Conservation (phyloP, 2,113 vertebrate species). For the Sialia sialis region DNA sequence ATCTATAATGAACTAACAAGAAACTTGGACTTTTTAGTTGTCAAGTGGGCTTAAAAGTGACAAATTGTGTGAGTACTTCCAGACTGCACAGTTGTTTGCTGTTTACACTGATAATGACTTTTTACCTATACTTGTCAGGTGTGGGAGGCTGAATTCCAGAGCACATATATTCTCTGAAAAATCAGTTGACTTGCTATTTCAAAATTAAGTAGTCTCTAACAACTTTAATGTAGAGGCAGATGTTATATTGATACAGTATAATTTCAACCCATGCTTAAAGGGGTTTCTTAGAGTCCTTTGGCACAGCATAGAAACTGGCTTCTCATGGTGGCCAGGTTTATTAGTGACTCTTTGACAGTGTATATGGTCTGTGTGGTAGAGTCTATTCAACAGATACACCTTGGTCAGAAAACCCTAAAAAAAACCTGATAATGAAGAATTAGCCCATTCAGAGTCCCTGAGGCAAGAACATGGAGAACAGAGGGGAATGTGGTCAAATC, state of each 20-base stretch:
- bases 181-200: constrained; percentile 10
- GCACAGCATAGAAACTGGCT: not conserved
- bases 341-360: not conserved
- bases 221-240: not conserved
- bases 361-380: not conserved
- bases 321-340: not conserved
- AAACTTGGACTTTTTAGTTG: not conserved
- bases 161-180: not conserved
- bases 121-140: constrained; percentile 38
- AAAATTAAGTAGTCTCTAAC: constrained; percentile 1
- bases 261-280: not conserved
- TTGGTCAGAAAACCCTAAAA: not conserved
- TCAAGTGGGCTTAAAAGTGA: constrained; percentile 25
- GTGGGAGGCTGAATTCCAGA: constrained; percentile 36
- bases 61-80: constrained; percentile 16
- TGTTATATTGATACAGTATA: not conserved
- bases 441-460: not conserved
- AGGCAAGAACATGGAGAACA: not conserved
- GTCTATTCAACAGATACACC: not conserved
- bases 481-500: not conserved
- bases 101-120: constrained; percentile 16
- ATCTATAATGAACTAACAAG: not conserved
- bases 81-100: not conserved
- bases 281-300: not conserved
- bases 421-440: not conserved